phyloP scores from a whole-genome alignment of 2,797 vertebrate species.

The Dromococcyx pavoninus region DNA sequence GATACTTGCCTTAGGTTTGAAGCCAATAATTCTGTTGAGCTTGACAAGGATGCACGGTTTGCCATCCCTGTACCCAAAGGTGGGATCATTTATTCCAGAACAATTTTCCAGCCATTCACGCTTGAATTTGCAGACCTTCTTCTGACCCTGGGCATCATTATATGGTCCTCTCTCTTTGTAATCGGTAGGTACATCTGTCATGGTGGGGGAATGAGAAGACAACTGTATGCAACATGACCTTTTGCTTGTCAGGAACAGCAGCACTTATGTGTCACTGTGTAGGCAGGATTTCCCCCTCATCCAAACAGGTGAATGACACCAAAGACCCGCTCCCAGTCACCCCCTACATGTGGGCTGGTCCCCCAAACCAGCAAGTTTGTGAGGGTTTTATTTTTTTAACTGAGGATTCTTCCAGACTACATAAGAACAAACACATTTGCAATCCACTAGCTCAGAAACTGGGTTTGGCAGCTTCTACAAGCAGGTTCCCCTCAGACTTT shows the following conservation, averaged over 20 bases:
- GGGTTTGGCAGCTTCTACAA: not conserved
- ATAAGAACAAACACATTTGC: not conserved
- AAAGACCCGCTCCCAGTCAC: not conserved
- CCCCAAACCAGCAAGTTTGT: not conserved
- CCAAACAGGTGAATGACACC: not conserved
- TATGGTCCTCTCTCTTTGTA: constrained; percentile 78
- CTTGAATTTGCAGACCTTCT: constrained; percentile 83
- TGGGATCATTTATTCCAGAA: constrained; percentile 76
- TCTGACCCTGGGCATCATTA: constrained; percentile 47
- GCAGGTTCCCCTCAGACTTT: not conserved
- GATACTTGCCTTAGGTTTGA: constrained; percentile 84
- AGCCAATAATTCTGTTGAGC: constrained; percentile 93
- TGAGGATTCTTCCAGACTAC: not conserved
- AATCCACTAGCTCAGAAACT: not conserved
- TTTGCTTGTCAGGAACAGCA: not conserved
- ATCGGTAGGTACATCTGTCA: constrained; percentile 43
- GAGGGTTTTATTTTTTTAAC: not conserved
- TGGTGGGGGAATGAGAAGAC: not conserved
- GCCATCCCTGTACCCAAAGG: constrained; percentile 84
- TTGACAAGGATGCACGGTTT: constrained; percentile 92
- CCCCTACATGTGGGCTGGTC: rapidly evolving
- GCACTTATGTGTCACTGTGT: rapidly evolving
- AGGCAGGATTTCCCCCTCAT: not conserved
- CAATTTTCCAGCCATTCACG: constrained; percentile 81
- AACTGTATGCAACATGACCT: not conserved